phyloP scores from a whole-genome alignment of 1,140 invertebrate species.

The Temnothorax nylanderi region DNA sequence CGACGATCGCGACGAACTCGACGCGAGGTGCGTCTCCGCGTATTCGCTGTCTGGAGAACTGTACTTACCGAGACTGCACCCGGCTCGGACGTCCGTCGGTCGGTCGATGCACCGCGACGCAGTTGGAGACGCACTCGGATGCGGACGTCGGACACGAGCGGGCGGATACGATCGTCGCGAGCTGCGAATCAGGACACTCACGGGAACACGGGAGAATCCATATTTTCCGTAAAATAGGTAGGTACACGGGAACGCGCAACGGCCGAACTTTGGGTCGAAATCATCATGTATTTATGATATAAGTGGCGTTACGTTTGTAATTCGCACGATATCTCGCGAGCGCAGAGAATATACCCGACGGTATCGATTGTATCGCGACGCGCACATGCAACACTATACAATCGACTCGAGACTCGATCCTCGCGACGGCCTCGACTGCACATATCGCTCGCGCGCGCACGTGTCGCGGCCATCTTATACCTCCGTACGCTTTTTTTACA shows the following conservation, averaged over 20 bases:
- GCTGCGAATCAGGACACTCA: not conserved
- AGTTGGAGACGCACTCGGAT: not conserved
- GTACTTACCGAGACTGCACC: not conserved
- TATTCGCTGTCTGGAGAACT: not conserved
- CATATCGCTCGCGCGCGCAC: not conserved
- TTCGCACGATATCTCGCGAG: conserved; percentile 25
- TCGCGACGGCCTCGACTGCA: not conserved
- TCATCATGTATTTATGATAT: conserved; percentile 15
- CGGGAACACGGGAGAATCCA: not conserved
- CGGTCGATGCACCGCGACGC: not conserved
- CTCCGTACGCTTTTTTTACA: conserved; percentile 30
- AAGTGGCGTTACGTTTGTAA: conserved; percentile 38
- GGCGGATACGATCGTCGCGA: no score
- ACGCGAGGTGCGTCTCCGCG: not conserved
- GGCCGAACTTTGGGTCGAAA: not conserved
- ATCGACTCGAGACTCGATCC: no score
- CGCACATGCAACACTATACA: not conserved
- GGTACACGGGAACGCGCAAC: not conserved
- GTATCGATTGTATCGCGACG: not conserved
- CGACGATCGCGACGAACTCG: not conserved
- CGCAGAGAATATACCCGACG: no score
- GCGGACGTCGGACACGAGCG: not conserved
- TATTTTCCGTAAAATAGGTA: not conserved
- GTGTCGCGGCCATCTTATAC: conserved; percentile 40
- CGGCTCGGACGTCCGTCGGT: not conserved